Percentiles rank a stretch among this genome's conserved stretches.
Conservation (phyloP, 2,888 invertebrate genomes). For the Trichacis sp. region DNA sequence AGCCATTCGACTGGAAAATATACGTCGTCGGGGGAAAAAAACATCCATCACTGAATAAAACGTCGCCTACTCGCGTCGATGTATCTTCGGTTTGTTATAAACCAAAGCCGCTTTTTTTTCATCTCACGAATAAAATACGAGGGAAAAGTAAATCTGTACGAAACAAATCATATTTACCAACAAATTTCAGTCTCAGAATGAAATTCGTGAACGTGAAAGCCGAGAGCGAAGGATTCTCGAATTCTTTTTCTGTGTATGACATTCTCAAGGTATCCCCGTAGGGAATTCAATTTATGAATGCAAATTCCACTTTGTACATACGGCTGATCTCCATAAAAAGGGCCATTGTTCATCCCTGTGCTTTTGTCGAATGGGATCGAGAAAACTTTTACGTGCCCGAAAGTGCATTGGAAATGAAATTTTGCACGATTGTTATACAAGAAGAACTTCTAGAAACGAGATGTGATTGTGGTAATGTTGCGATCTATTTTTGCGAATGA, state of each 20-base stretch:
- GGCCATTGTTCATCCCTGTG: neutral
- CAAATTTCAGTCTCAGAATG: no score
- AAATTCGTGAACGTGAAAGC: no score
- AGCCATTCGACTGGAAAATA: neutral
- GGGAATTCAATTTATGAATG: slow-evolving; percentile 3
- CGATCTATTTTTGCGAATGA: no score
- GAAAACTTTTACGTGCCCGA: no score
- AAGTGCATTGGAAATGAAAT: no score
- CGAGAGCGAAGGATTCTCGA: neutral
- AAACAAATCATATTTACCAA: no score
- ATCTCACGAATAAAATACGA: neutral
- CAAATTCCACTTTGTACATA: neutral
- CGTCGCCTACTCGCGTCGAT: neutral
- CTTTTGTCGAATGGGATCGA: no score
- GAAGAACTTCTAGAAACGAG: no score
- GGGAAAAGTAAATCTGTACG: neutral
- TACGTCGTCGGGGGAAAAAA: neutral
- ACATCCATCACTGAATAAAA: neutral
- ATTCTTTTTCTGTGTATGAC: neutral
- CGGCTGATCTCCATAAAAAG: neutral
- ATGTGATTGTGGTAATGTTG: no score
- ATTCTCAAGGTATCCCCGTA: neutral
- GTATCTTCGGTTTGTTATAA: no score
- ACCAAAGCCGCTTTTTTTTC: neutral
- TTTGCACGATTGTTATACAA: no score